These are phyloP conservation scores for Cylindroiulus punctatus DNA, from an alignment of 2,888 invertebrate genomes.

Conservation along the genomic window DNA sequence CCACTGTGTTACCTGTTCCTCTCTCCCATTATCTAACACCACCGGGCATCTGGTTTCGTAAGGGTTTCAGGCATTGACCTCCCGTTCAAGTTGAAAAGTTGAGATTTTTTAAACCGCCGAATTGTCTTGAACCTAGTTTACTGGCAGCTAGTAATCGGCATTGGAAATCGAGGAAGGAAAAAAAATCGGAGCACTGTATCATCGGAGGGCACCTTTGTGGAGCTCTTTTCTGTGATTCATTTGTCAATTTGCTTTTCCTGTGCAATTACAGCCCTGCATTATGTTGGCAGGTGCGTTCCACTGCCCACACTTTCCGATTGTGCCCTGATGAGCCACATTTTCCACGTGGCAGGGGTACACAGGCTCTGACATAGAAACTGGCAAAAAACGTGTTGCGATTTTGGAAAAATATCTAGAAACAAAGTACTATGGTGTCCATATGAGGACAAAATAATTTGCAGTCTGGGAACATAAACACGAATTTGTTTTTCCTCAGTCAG, in stretches of 20 bases:
- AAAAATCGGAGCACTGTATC: not conserved
- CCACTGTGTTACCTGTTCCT: constrained; percentile 32
- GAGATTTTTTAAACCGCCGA: not conserved
- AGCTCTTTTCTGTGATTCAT: not conserved
- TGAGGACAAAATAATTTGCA: too few relatives aligned
- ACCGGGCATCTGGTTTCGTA: not conserved
- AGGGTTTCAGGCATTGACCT: not conserved
- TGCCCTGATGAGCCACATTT: not conserved
- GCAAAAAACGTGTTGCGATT: too few relatives aligned
- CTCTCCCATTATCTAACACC: not conserved
- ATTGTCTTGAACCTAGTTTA: constrained; percentile 19
- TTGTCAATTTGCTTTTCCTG: not conserved
- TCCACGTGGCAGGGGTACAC: not conserved
- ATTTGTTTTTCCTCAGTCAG: too few relatives aligned
- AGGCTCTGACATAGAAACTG: too few relatives aligned
- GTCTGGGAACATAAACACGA: too few relatives aligned
- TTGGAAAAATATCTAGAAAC: too few relatives aligned
- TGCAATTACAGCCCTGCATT: not conserved
- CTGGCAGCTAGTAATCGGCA: not conserved
- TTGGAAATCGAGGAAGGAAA: not conserved
- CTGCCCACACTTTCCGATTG: not conserved
- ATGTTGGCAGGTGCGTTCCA: not conserved
- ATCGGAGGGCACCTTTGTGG: not conserved
- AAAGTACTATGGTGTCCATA: too few relatives aligned
- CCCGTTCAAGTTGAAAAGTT: constrained; percentile 17